A percentile compares a stretch with the other conserved stretches of the same genome.
phyloP scores from a whole-genome alignment of 2,888 invertebrate species.

The Sclerodermus sp. region DNA sequence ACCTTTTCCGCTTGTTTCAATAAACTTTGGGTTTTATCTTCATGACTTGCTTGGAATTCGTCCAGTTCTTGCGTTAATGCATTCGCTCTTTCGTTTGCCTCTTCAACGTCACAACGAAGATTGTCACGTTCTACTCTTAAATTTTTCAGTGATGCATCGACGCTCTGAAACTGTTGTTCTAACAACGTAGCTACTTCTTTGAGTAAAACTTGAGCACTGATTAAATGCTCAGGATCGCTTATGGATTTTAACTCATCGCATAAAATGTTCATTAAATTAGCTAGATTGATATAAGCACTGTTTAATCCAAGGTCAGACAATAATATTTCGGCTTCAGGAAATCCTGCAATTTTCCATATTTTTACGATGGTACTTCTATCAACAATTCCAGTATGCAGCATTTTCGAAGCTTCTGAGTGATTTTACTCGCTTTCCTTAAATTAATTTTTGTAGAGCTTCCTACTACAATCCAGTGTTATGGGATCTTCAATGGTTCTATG shows the following conservation, averaged over 20 bases:
- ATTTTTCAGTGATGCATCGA: constrained; percentile 64
- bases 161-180: constrained; percentile 64
- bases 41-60: constrained; percentile 82
- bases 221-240: constrained; percentile 39
- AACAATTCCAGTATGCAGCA: too few relatives aligned
- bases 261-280: constrained; percentile 68
- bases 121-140: constrained; percentile 78
- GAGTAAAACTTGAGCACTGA: constrained; percentile 61
- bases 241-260: constrained; percentile 67
- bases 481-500: constrained; percentile 42
- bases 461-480: constrained; percentile 34
- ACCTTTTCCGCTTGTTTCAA: constrained; percentile 72
- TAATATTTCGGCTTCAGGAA: constrained; percentile 67
- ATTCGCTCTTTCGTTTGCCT: constrained; percentile 80
- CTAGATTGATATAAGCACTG: constrained; percentile 62
- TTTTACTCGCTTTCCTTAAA: constrained; percentile 9
- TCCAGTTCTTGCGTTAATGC: constrained; percentile 88
- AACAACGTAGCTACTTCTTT: constrained; percentile 70
- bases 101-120: constrained; percentile 74
- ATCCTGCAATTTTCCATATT: constrained; percentile 73
- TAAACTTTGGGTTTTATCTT: constrained; percentile 71
- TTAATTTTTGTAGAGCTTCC: constrained; percentile 29
- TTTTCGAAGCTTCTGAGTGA: too few relatives aligned
- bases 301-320: constrained; percentile 71
- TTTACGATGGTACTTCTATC: constrained; percentile 61